phyloP scores from a whole-genome alignment of 1,140 invertebrate species.

The Physella acuta region DNA sequence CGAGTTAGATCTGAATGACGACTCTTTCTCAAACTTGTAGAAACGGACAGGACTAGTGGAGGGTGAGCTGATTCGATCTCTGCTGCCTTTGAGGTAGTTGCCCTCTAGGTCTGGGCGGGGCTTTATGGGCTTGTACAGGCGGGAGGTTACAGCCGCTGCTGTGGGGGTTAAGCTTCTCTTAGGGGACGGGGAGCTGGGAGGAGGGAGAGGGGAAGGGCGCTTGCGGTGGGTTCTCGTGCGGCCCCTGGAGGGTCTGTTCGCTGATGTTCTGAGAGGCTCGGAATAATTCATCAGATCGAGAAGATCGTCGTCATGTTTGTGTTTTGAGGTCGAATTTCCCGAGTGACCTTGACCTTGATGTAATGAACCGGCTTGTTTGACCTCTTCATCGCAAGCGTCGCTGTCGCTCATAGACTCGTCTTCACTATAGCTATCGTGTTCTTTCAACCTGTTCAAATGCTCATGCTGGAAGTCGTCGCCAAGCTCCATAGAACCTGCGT shows the following conservation, averaged over 20 bases:
- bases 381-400: too few species aligned
- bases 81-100: conserved; percentile 27
- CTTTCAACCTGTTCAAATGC: too few species aligned
- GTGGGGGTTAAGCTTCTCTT: conserved; percentile 32
- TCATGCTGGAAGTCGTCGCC: too few species aligned
- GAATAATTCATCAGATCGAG: neutral
- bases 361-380: too few species aligned
- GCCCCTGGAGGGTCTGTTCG: conserved; percentile 19
- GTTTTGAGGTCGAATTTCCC: too few species aligned
- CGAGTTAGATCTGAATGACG: neutral
- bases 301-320: too few species aligned
- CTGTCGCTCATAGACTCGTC: too few species aligned
- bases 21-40: neutral
- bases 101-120: conserved; percentile 29
- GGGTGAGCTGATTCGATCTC: conserved; percentile 20
- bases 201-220: neutral
- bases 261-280: neutral
- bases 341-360: too few species aligned
- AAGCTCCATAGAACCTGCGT: too few species aligned
- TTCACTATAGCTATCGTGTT: neutral
- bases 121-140: conserved; percentile 40
- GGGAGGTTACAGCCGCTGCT: conserved; percentile 43
- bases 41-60: conserved; percentile 5
- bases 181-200: conserved; percentile 5
- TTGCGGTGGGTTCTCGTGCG: neutral